These are phyloP conservation scores for Tineola bisselliella DNA, from an alignment of 2,888 invertebrate genomes.

Conservation along the genomic window DNA sequence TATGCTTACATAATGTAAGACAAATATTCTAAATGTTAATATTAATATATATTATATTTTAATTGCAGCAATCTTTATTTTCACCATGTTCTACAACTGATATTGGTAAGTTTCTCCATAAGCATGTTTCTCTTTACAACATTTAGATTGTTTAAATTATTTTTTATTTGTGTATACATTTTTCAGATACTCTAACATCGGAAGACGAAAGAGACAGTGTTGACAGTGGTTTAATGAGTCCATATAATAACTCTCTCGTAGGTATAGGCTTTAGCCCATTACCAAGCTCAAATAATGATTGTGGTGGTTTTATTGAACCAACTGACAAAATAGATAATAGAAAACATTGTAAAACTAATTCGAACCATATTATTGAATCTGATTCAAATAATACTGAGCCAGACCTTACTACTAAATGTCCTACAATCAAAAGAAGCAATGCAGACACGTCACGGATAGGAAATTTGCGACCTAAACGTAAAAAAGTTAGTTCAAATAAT, in stretches of 20 bases:
- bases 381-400: no score
- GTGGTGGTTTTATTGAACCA: no score
- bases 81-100: not conserved
- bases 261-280: not conserved
- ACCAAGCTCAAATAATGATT: not conserved
- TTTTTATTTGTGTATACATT: not conserved
- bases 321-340: not conserved
- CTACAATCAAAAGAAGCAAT: no score
- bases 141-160: no score
- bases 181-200: not conserved
- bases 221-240: slow-evolving; percentile 8
- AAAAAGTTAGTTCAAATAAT: no score
- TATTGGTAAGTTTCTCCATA: not conserved
- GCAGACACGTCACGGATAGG: no score
- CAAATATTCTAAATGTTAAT: not conserved
- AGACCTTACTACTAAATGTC: no score
- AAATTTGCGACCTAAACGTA: no score
- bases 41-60: not conserved
- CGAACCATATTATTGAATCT: no score
- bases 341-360: no score
- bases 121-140: no score
- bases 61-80: not conserved
- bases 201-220: not conserved
- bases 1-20: no score
- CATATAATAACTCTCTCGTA: not conserved